phyloP scores from a whole-genome alignment of 2,888 invertebrate genomes.

The Dryocosmus kuriphilus region DNA sequence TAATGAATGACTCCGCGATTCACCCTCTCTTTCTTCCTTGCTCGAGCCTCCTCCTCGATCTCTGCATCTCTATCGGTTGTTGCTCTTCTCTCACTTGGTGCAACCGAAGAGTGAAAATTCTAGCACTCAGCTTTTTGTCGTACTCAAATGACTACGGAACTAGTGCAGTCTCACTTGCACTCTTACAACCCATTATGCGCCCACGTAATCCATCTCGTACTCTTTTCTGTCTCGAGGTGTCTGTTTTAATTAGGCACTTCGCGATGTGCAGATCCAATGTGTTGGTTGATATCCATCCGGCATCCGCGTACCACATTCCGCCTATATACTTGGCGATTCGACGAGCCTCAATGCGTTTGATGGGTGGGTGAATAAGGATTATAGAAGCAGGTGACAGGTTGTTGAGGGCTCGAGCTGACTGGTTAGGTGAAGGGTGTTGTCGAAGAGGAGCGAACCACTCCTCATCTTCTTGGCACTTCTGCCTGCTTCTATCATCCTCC shows the following conservation, averaged over 20 bases:
- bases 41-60: constrained; percentile 51
- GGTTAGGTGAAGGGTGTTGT: constrained; percentile 56
- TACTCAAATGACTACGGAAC: constrained; percentile 68
- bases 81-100: constrained; percentile 72
- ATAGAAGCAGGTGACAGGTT: constrained; percentile 70
- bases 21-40: constrained; percentile 54
- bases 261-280: constrained; percentile 56
- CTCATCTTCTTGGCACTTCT: constrained; percentile 17
- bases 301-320: constrained; percentile 59
- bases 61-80: constrained; percentile 56
- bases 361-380: constrained; percentile 76
- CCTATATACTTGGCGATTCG: constrained; percentile 72
- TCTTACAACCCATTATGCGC: constrained; percentile 70
- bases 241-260: constrained; percentile 80
- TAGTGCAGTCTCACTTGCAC: constrained; percentile 70
- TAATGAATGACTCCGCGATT: constrained; percentile 70
- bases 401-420: constrained; percentile 54
- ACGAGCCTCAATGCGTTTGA: constrained; percentile 72
- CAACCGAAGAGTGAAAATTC: constrained; percentile 77
- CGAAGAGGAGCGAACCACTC: constrained; percentile 44
- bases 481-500: neutral
- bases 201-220: constrained; percentile 60
- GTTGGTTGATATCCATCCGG: constrained; percentile 45
- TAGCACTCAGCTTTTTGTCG: constrained; percentile 75
- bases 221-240: constrained; percentile 74